Percentiles rank a stretch among this genome's conserved stretches.
Evolutionary conservation across 2,113 vertebrate genomes (phyloP).

Genomic region (Notothenia coriiceps): DNA sequence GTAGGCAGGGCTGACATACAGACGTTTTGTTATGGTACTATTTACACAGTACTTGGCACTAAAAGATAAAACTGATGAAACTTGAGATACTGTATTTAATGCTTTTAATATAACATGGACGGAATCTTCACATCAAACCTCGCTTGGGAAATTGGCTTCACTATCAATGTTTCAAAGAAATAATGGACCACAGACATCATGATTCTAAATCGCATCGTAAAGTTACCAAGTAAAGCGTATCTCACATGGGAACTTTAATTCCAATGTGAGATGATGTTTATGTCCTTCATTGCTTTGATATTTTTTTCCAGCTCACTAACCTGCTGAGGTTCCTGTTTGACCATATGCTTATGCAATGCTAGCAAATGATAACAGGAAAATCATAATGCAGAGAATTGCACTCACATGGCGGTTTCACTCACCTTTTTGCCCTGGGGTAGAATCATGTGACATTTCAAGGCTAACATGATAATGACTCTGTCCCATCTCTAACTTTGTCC

Average conservation of each 20-base stretch:
- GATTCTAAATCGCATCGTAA: background rate
- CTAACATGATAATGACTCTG: conserved; percentile 25
- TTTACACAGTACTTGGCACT: background rate
- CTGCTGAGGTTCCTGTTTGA: background rate
- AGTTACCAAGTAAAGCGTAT: background rate
- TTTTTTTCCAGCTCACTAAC: background rate
- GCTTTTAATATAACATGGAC: background rate
- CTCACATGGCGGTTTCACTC: background rate
- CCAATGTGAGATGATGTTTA: background rate
- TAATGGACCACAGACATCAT: background rate
- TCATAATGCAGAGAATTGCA: conserved; percentile 29
- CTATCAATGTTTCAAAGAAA: background rate
- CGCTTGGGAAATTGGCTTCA: conserved; percentile 11
- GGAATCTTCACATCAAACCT: background rate
- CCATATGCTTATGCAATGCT: background rate
- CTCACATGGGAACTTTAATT: background rate
- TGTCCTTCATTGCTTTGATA: background rate
- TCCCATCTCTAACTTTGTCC: conserved; percentile 24
- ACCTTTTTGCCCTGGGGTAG: background rate
- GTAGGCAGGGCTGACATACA: background rate
- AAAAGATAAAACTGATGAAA: conserved; percentile 14
- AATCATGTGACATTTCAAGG: conserved; percentile 41
- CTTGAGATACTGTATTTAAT: background rate
- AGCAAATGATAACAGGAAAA: conserved; percentile 35
- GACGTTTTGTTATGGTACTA: too few species aligned